Conservation (phyloP, 2,113 vertebrate genomes). For the Callocephalon fimbriatum region DNA sequence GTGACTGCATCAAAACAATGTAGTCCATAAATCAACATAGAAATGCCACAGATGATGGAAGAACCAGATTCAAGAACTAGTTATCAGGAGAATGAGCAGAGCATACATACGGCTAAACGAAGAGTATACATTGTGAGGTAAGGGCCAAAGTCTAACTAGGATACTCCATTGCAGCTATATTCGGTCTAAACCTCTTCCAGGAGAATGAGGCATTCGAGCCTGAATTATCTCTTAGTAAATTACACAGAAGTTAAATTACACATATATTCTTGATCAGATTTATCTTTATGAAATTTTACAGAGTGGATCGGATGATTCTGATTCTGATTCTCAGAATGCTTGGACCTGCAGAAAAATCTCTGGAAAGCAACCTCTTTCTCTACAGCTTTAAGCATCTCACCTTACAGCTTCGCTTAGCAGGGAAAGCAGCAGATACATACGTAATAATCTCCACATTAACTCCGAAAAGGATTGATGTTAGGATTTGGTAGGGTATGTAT, state of each 20-base stretch:
- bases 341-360: not conserved
- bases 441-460: accelerated
- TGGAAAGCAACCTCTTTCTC: not conserved
- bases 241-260: not conserved
- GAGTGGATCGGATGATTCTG: not conserved
- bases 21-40: not conserved
- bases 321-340: not conserved
- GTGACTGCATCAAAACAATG: not conserved
- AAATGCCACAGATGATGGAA: not conserved
- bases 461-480: not conserved
- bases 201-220: not conserved
- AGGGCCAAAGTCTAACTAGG: not conserved
- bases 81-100: not conserved
- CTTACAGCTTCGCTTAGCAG: not conserved
- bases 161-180: not conserved
- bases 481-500: not conserved
- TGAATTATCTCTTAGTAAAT: not conserved
- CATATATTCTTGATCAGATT: accelerated
- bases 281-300: not conserved
- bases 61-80: not conserved
- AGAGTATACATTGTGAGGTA: not conserved
- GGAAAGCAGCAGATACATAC: accelerated
- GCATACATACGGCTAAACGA: not conserved
- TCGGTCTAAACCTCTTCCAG: not conserved
- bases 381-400: not conserved